Evolutionary conservation across 2,888 invertebrate species (phyloP).

Genomic region (Willowsia nigromaculata): DNA sequence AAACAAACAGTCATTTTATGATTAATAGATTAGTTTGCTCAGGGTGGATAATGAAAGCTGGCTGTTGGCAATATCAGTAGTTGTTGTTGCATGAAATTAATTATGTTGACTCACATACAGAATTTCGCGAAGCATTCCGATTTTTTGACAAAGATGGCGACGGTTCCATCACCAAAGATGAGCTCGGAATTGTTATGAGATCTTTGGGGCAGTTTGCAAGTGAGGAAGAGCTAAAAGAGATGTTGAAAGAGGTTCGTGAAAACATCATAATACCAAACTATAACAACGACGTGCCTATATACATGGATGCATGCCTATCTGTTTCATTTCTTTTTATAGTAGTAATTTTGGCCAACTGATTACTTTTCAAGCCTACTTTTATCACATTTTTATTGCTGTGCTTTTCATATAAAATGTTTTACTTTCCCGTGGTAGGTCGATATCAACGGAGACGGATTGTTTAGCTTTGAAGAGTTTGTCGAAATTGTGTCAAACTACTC

Average conservation of each 20-base stretch:
- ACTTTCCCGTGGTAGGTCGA: conserved; percentile 69
- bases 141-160: conserved; percentile 80
- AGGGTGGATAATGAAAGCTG: neutral
- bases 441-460: conserved; percentile 79
- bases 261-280: no score
- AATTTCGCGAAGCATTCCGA: conserved; percentile 79
- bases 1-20: no score
- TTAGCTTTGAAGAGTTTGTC: conserved; percentile 80
- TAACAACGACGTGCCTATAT: no score
- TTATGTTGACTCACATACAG: conserved; percentile 48
- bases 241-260: conserved; percentile 78
- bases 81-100: neutral
- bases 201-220: conserved; percentile 80
- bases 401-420: neutral
- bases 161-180: conserved; percentile 79
- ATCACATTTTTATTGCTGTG: neutral
- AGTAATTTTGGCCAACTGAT: neutral
- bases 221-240: conserved; percentile 79
- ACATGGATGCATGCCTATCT: no score
- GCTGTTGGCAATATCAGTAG: neutral
- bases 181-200: conserved; percentile 80
- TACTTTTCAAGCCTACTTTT: neutral
- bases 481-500: conserved; percentile 79
- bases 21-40: no score
- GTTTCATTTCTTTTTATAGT: conserved; percentile 12